Conservation (phyloP, 2,888 invertebrate genomes). For the Nemapogon koenigi region DNA sequence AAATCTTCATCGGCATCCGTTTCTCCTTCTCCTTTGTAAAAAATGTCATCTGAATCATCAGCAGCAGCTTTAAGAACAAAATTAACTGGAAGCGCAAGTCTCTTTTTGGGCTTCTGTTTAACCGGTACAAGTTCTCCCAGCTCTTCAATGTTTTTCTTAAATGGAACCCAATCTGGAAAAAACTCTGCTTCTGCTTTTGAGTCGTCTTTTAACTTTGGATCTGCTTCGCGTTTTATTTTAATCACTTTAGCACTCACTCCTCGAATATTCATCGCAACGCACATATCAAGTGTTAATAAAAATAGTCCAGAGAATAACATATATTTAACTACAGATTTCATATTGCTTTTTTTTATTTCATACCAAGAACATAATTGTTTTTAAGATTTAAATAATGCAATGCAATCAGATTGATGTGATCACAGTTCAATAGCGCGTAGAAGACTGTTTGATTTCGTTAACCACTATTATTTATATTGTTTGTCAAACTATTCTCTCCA, state of each 20-base stretch:
- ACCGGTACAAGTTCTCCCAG: constrained; percentile 40
- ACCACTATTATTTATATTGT: constrained; percentile 61
- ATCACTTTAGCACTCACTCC: constrained; percentile 26
- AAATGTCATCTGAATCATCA: constrained; percentile 37
- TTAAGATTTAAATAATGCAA: not conserved
- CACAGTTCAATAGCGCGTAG: constrained; percentile 32
- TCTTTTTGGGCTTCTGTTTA: constrained; percentile 29
- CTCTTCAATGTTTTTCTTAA: constrained; percentile 47
- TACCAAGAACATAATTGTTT: too few species aligned
- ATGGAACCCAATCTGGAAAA: constrained; percentile 56
- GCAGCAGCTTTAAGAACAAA: constrained; percentile 37
- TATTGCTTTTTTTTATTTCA: too few species aligned
- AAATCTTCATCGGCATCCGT: constrained; percentile 39
- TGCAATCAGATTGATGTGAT: constrained; percentile 14
- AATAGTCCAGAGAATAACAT: constrained; percentile 2
- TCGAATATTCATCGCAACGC: constrained; percentile 31
- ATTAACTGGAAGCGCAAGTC: constrained; percentile 42
- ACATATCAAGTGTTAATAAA: not conserved
- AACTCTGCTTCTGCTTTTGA: constrained; percentile 29
- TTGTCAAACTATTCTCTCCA: constrained; percentile 42
- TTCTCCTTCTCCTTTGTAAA: constrained; percentile 38
- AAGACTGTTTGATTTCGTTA: constrained; percentile 39
- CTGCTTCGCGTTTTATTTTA: constrained; percentile 17
- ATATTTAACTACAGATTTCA: constrained; percentile 1
- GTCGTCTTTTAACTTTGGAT: constrained; percentile 25